A percentile compares a stretch with the other conserved stretches of the same genome.
Evolutionary conservation across 2,888 invertebrate genomes (phyloP).

Genomic region (Kuschelorhynchus macadamiae): DNA sequence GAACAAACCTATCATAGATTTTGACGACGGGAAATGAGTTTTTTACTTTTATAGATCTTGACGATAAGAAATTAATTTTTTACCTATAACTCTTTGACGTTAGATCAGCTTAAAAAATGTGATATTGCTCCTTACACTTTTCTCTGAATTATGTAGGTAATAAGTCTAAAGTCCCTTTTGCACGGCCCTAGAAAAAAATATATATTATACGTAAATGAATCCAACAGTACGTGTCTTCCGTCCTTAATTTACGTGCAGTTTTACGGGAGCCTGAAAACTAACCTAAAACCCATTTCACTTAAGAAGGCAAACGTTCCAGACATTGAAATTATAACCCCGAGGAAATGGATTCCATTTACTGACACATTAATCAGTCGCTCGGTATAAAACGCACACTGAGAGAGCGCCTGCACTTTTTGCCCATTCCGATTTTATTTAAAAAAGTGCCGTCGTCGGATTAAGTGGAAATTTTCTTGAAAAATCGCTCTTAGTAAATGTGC

Average conservation of each 20-base stretch:
- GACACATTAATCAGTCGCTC: constrained; percentile 13
- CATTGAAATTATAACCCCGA: constrained; percentile 9
- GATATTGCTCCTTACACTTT: too few relatives aligned
- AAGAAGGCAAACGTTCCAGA: constrained; percentile 9
- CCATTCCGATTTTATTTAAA: constrained; percentile 12
- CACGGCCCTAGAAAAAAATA: too few relatives aligned
- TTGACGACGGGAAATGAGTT: too few relatives aligned
- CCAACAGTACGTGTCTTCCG: too few relatives aligned
- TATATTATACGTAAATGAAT: too few relatives aligned
- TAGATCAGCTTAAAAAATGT: too few relatives aligned
- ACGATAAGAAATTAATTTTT: too few relatives aligned
- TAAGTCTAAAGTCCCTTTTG: too few relatives aligned
- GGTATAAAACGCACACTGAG: constrained; percentile 6
- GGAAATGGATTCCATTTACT: constrained; percentile 26
- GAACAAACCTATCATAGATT: too few relatives aligned
- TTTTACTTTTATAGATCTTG: too few relatives aligned
- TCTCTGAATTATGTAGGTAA: too few relatives aligned
- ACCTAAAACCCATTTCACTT: constrained; percentile 13
- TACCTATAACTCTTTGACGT: too few relatives aligned
- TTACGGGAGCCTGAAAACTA: neutral
- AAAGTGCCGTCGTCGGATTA: constrained; percentile 12
- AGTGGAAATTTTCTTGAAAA: constrained; percentile 15
- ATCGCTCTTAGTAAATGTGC: constrained; percentile 5
- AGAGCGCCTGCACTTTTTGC: constrained; percentile 20
- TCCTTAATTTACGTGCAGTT: neutral